Conservation (phyloP, 2,797 vertebrate genomes). For the Geotrypetes seraphini region DNA sequence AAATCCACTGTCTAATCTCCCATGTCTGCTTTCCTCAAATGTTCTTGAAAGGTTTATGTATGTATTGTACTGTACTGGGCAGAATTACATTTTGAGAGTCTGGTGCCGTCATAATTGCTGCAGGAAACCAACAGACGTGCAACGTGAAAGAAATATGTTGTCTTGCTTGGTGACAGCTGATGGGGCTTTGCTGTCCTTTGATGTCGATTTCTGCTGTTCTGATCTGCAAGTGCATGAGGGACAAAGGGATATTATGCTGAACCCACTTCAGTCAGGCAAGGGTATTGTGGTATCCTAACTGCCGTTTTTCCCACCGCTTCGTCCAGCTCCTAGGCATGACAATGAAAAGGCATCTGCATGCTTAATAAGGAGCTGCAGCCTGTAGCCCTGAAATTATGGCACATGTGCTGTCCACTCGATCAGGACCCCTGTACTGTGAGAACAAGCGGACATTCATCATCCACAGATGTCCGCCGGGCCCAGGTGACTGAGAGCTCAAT, state of each 20-base stretch:
- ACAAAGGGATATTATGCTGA: slow-evolving; percentile 34
- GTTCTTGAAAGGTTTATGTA: too few species aligned
- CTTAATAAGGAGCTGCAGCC: slow-evolving; percentile 19
- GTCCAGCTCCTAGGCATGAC: slow-evolving; percentile 26
- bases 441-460: slow-evolving; percentile 68
- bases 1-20: too few species aligned
- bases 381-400: slow-evolving; percentile 27
- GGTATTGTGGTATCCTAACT: slow-evolving; percentile 23
- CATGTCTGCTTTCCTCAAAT: too few species aligned
- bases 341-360: slow-evolving; percentile 18
- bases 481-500: slow-evolving; percentile 60
- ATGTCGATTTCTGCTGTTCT: slow-evolving; percentile 37
- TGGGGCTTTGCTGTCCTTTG: slow-evolving; percentile 39
- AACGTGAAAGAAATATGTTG: slow-evolving; percentile 46
- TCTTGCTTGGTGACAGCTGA: slow-evolving; percentile 55
- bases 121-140: slow-evolving; percentile 20
- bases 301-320: slow-evolving; percentile 14
- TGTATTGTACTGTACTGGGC: too few species aligned
- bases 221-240: slow-evolving; percentile 44
- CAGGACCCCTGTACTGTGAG: slow-evolving; percentile 41
- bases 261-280: slow-evolving; percentile 40
- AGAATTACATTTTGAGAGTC: slow-evolving; percentile 8
- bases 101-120: slow-evolving; percentile 21
- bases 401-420: slow-evolving; percentile 33
- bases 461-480: slow-evolving; percentile 61